Conservation (phyloP, 2,888 invertebrate genomes). For the Craniophora ligustri region DNA sequence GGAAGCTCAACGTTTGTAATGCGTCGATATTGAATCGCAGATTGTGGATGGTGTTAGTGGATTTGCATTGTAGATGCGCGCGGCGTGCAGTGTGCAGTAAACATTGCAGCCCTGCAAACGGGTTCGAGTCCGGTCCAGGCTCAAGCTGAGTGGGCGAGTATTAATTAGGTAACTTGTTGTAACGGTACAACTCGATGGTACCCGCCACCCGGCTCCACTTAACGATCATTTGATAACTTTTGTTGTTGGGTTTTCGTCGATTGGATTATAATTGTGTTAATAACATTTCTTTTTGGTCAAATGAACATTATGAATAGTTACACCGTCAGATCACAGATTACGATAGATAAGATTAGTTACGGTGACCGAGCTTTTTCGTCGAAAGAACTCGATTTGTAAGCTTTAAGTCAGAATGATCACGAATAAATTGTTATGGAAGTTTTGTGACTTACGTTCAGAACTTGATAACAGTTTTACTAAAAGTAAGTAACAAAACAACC, state of each 20-base stretch:
- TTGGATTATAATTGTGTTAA: slow-evolving; percentile 71
- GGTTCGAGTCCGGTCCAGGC: slow-evolving; percentile 67
- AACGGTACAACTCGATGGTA: slow-evolving; percentile 69
- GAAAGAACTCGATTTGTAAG: slow-evolving; percentile 47
- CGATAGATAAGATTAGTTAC: slow-evolving; percentile 63
- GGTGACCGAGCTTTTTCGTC: slow-evolving; percentile 58
- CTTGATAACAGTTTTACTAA: no score
- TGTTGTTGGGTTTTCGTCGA: slow-evolving; percentile 68
- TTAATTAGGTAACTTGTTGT: slow-evolving; percentile 79
- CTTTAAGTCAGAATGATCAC: slow-evolving; percentile 50
- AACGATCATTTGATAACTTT: slow-evolving; percentile 81
- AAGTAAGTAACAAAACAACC: no score
- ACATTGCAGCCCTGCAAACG: slow-evolving; percentile 66
- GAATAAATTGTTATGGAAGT: slow-evolving; percentile 17
- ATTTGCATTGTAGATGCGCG: slow-evolving; percentile 86
- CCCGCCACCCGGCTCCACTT: slow-evolving; percentile 63
- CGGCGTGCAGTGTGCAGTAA: slow-evolving; percentile 73
- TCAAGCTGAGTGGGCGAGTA: slow-evolving; percentile 80
- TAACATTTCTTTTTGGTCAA: slow-evolving; percentile 61
- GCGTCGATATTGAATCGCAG: slow-evolving; percentile 74
- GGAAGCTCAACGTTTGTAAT: slow-evolving; percentile 65
- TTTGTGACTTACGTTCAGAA: slow-evolving; percentile 9
- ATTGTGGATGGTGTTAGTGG: slow-evolving; percentile 76
- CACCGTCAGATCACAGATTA: slow-evolving; percentile 64
- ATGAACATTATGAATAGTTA: slow-evolving; percentile 56